A percentile compares a stretch with the other conserved stretches of the same genome.
phyloP scores from a whole-genome alignment of 2,113 vertebrate genomes.

The Egretta garzetta region DNA sequence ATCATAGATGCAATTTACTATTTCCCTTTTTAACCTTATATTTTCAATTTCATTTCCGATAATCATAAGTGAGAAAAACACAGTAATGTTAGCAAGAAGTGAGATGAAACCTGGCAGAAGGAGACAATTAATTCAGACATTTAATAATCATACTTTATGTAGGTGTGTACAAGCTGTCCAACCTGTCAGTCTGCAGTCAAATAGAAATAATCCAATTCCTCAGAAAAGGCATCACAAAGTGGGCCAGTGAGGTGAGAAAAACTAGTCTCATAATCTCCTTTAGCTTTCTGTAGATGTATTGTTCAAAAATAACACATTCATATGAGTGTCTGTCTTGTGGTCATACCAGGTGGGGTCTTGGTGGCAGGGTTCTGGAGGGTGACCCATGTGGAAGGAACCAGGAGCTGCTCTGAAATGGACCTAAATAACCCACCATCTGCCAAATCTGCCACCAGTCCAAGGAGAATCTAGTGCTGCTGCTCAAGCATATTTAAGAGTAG shows the following conservation, averaged over 20 bases:
- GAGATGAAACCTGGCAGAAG: neutral
- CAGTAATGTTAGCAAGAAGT: neutral
- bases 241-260: neutral
- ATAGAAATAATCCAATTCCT: neutral
- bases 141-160: neutral
- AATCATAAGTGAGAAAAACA: neutral
- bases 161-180: neutral
- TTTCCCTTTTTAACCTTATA: neutral
- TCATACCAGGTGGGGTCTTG: neutral
- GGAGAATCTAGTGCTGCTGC: neutral
- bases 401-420: neutral
- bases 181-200: neutral
- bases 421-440: neutral
- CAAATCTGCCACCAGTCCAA: neutral
- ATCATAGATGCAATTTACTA: neutral
- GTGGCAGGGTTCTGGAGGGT: neutral
- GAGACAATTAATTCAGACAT: neutral
- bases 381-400: fast-evolving
- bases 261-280: neutral
- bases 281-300: neutral
- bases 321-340: neutral
- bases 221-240: neutral
- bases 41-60: conserved; percentile 19
- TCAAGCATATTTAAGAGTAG: neutral
- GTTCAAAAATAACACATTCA: neutral